phyloP scores from a whole-genome alignment of 2,888 invertebrate species.

The Cryptus viduatorius region DNA sequence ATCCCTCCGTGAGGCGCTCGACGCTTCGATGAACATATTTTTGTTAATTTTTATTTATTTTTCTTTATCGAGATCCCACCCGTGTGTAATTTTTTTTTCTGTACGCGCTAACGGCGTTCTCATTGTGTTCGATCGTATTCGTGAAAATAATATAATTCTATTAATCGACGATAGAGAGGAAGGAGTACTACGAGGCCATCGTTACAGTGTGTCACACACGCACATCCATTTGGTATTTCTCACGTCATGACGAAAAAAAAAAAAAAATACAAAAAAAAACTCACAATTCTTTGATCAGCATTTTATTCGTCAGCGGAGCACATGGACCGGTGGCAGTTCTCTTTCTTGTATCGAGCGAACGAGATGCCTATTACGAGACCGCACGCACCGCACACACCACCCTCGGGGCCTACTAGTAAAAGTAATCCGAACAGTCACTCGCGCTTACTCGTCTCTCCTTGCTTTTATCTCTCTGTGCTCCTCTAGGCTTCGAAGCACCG shows the following conservation, averaged over 20 bases:
- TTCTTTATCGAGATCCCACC: neutral
- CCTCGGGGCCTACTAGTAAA: slow-evolving; percentile 65
- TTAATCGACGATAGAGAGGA: neutral
- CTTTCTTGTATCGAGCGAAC: slow-evolving; percentile 36
- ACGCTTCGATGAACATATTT: neutral
- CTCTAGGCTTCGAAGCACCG: slow-evolving; percentile 34
- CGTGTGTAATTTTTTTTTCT: neutral
- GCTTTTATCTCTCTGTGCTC: slow-evolving; percentile 60
- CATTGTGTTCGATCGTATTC: neutral
- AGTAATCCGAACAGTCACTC: slow-evolving; percentile 55
- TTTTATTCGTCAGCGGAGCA: slow-evolving; percentile 79
- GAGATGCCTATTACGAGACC: neutral
- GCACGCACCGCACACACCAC: slow-evolving; percentile 44
- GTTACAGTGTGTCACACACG: neutral
- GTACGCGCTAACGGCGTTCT: neutral
- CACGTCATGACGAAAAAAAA: neutral
- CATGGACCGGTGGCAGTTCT: slow-evolving; percentile 75
- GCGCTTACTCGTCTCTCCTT: slow-evolving; percentile 53
- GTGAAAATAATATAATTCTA: neutral
- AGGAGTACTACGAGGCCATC: slow-evolving; percentile 23
- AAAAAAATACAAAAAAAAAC: slow-evolving; percentile 67
- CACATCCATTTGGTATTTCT: neutral
- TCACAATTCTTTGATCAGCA: slow-evolving; percentile 84
- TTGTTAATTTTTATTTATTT: neutral
- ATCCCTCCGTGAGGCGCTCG: slow-evolving; percentile 13